These are phyloP conservation scores for Cyrtodaria siliqua DNA, from an alignment of 2,888 invertebrate species.

Conservation along the genomic window DNA sequence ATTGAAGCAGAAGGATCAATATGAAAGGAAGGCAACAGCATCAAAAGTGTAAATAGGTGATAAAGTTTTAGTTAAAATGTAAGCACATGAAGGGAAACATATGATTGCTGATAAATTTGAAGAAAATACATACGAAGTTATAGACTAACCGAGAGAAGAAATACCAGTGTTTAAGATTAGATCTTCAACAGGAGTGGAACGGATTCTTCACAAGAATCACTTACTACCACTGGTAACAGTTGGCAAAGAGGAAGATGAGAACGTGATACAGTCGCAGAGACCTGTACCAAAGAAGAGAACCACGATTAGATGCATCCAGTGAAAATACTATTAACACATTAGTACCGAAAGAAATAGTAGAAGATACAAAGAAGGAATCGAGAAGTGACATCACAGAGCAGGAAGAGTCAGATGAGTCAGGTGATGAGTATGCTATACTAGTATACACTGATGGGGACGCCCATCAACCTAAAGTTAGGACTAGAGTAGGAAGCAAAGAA, in stretches of 20 bases:
- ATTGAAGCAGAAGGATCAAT: constrained; percentile 13
- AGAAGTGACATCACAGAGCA: neutral
- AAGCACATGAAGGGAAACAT: constrained; percentile 21
- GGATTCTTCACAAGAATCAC: constrained; percentile 11
- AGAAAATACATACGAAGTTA: constrained; percentile 12
- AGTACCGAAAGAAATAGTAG: too few relatives aligned
- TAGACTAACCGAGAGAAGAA: constrained; percentile 18
- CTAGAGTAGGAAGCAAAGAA: too few relatives aligned
- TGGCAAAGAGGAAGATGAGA: too few relatives aligned
- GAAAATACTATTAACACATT: neutral
- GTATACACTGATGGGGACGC: too few relatives aligned
- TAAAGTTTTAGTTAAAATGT: constrained; percentile 11
- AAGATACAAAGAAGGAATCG: neutral
- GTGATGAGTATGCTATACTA: too few relatives aligned
- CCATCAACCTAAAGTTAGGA: too few relatives aligned
- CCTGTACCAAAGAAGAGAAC: too few relatives aligned
- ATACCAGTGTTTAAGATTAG: constrained; percentile 14
- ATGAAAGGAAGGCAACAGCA: constrained; percentile 16
- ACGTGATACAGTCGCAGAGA: too few relatives aligned
- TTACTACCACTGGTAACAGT: too few relatives aligned
- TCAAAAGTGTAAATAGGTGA: constrained; percentile 10
- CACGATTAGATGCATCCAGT: neutral
- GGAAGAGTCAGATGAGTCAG: too few relatives aligned
- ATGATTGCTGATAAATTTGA: constrained; percentile 28
- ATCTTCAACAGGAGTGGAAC: neutral